Base-by-base conservation (phyloP, 2,797 vertebrate genomes). In the Cuniculus paca region DNA sequence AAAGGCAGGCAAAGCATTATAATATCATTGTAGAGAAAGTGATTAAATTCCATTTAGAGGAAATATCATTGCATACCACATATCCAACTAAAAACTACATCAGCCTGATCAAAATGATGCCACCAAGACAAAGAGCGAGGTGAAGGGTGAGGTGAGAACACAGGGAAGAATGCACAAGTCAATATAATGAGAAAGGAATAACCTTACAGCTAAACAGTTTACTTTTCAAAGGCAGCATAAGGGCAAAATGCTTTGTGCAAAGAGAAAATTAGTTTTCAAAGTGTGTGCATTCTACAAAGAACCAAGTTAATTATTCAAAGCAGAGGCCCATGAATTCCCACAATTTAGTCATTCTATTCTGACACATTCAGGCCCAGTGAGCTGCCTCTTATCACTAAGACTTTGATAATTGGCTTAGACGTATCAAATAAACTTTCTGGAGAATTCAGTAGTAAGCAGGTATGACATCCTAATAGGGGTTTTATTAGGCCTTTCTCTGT, bases 391-490 rank as follows among this genome's bases (percentile, higher is more conserved):
- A 99, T 99, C 99, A 99, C 98, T 97, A 98, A 98, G 98, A 98
- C 98, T 99, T 98, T 98, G 98, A 98, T 99, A 99, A 99, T 99
- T 99, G 99, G 98, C 98, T 99, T 98, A 99, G 99, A 98, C 99
- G 97, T 98, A 99, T 99, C 98, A 99, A 99, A 99, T 99, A 99
- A 99, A 99, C 98, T 99, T 99, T 98, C 98, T 97, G 97, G 98
- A 99, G 98, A 99, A 99, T 99, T 99, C 98, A 98, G 98, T 98
- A 98, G 98, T 99, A 99, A 99, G 99, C 98, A 99, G 99, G 99
- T 99, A 99, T 99, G 99, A 99, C 99, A 99, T 98, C 99, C 98
- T 99, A 99, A 99, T 99, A 99, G 98, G 98, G 98, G 98, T 98
- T 99, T 99, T 99, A 99, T 99, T 99, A 99, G 98, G 97, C 98